These are phyloP conservation scores for Cyclophora punctaria DNA, from an alignment of 2,888 invertebrate species.

Conservation along the genomic window DNA sequence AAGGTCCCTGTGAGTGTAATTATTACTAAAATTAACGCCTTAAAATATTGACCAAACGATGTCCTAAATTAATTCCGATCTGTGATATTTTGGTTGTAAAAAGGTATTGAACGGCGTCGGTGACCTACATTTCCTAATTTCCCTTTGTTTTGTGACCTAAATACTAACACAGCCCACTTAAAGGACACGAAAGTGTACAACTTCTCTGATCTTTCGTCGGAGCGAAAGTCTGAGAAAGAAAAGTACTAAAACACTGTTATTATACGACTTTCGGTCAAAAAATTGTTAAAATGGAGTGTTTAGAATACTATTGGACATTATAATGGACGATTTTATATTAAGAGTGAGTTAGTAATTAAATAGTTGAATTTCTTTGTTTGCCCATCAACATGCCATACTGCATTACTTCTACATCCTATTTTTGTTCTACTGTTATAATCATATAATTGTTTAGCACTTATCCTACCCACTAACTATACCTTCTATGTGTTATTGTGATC, in stretches of 20 bases:
- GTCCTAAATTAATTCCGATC: too few species aligned
- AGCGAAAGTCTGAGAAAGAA: not conserved
- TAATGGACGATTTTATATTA: constrained; percentile 35
- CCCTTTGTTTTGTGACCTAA: constrained; percentile 31
- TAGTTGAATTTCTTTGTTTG: too few species aligned
- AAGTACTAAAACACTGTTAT: not conserved
- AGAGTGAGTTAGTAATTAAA: constrained; percentile 17
- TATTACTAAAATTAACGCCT: too few species aligned
- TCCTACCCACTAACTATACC: too few species aligned
- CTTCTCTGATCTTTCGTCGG: not conserved
- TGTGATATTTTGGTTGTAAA: constrained; percentile 1
- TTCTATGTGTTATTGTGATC: not conserved
- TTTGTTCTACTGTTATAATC: not conserved
- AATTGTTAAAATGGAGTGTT: not conserved
- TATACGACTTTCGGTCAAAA: too few species aligned
- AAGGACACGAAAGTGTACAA: not conserved
- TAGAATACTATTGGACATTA: constrained; percentile 26
- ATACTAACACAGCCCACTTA: not conserved
- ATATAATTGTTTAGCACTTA: too few species aligned
- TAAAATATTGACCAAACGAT: too few species aligned
- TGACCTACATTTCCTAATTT: constrained; percentile 40
- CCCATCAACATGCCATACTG: too few species aligned
- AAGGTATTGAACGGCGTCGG: constrained; percentile 25
- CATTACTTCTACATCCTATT: too few species aligned
- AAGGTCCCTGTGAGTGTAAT: too few species aligned